A percentile compares a stretch with the other conserved stretches of the same genome.
These are phyloP conservation scores for Hippocampus guttulatus DNA, from an alignment of 2,113 vertebrate genomes.

Conservation along the genomic window DNA sequence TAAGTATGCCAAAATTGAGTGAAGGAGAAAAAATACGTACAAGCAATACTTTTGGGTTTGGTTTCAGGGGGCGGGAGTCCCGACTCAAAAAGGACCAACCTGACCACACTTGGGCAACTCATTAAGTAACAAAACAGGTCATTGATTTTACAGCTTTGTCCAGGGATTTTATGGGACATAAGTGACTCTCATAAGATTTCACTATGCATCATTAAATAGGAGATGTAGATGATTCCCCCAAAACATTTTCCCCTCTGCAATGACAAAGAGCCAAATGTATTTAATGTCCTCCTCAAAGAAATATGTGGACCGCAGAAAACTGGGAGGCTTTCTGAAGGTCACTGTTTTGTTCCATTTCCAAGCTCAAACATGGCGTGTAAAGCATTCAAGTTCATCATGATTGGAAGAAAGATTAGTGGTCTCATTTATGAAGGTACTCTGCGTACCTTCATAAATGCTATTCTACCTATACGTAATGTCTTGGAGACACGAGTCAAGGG, in stretches of 20 bases:
- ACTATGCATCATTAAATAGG: conserved; percentile 77
- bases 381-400: not conserved
- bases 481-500: conserved; percentile 11
- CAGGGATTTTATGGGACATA: conserved; percentile 74
- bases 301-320: conserved; percentile 32
- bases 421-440: too few species aligned
- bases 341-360: not conserved
- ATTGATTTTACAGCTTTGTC: conserved; percentile 76
- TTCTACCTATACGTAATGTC: not conserved
- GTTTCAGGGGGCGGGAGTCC: conserved; percentile 41
- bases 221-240: conserved; percentile 72
- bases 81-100: conserved; percentile 54
- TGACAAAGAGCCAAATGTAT: conserved; percentile 64
- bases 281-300: conserved; percentile 57
- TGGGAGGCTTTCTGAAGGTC: conserved; percentile 50
- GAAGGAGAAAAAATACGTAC: not conserved
- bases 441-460: conserved; percentile 3
- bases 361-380: conserved; percentile 1
- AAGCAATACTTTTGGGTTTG: conserved; percentile 19
- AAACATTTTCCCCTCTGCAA: conserved; percentile 70
- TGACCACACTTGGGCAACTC: conserved; percentile 68
- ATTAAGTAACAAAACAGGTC: conserved; percentile 77
- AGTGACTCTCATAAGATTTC: conserved; percentile 77
- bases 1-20: not conserved
- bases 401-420: not conserved